Conservation (phyloP, 2,797 vertebrate species). For the Xyrichtys novacula region DNA sequence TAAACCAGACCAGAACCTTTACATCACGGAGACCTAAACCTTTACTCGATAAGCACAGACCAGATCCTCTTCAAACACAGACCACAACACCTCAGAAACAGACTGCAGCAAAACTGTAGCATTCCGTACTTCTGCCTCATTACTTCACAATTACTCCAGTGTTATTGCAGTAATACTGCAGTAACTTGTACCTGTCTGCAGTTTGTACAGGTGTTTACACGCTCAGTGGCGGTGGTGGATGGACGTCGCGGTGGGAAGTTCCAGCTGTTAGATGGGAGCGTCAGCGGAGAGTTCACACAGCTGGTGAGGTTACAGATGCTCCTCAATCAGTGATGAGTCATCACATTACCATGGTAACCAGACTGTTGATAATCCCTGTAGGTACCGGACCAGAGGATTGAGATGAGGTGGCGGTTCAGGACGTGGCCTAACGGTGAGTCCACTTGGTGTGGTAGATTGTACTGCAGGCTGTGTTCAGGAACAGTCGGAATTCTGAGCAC, state of each 20-base stretch:
- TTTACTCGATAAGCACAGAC: too few species aligned
- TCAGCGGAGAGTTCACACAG: conserved; percentile 90
- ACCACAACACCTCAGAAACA: too few species aligned
- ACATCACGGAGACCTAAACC: too few species aligned
- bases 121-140: too few species aligned
- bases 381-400: conserved; percentile 89
- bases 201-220: conserved; percentile 94
- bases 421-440: conserved; percentile 92
- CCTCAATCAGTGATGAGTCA: not conserved
- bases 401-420: conserved; percentile 95
- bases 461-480: not conserved
- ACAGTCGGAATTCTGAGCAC: not conserved
- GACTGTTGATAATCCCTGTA: conserved; percentile 42
- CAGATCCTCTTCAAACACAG: too few species aligned
- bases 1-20: too few species aligned
- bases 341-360: conserved; percentile 21
- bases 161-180: too few species aligned
- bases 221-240: conserved; percentile 86
- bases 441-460: not conserved
- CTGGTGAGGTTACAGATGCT: conserved; percentile 81
- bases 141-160: too few species aligned
- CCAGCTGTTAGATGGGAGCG: conserved; percentile 89
- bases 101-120: too few species aligned
- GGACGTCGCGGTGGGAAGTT: conserved; percentile 90
- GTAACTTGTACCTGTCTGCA: conserved; percentile 48